phyloP scores from a whole-genome alignment of 2,888 invertebrate species.

The Amblyjoppa fuscipennis region DNA sequence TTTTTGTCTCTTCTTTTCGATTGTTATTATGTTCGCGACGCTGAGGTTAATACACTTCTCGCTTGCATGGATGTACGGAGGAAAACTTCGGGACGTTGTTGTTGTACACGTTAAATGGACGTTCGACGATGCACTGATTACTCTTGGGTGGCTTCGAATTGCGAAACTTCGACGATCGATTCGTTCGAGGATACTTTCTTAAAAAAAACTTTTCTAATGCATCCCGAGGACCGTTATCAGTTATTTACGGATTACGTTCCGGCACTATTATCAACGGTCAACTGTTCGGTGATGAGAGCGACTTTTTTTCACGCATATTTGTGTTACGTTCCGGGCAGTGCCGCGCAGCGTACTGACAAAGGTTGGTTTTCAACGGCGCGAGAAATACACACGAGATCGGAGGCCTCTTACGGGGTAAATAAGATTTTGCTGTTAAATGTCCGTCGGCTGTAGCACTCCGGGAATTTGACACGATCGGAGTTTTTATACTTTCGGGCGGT shows the following conservation, averaged over 20 bases:
- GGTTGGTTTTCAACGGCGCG: not conserved
- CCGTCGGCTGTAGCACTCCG: too few species aligned
- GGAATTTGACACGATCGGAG: too few species aligned
- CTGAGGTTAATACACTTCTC: constrained; percentile 53
- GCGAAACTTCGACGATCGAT: not conserved
- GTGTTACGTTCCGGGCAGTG: not conserved
- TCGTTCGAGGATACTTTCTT: not conserved
- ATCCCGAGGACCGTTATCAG: not conserved
- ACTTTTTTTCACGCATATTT: not conserved
- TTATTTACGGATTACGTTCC: constrained; percentile 17
- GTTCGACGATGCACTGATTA: not conserved
- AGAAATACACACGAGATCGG: not conserved
- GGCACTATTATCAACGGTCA: constrained; percentile 26
- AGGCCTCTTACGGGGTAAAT: not conserved
- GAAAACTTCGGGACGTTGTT: not conserved
- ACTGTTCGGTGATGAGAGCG: constrained; percentile 9
- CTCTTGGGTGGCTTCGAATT: not conserved
- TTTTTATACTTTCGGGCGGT: too few species aligned
- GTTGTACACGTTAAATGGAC: not conserved
- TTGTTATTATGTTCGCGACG: constrained; percentile 24
- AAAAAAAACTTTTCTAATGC: not conserved
- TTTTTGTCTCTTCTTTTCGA: not conserved
- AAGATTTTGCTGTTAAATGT: too few species aligned
- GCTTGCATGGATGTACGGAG: constrained; percentile 19
- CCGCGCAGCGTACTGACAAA: not conserved